A percentile compares a stretch with the other conserved stretches of the same genome.
phyloP scores from a whole-genome alignment of 2,888 invertebrate species.

The Amblyteles armatorius region DNA sequence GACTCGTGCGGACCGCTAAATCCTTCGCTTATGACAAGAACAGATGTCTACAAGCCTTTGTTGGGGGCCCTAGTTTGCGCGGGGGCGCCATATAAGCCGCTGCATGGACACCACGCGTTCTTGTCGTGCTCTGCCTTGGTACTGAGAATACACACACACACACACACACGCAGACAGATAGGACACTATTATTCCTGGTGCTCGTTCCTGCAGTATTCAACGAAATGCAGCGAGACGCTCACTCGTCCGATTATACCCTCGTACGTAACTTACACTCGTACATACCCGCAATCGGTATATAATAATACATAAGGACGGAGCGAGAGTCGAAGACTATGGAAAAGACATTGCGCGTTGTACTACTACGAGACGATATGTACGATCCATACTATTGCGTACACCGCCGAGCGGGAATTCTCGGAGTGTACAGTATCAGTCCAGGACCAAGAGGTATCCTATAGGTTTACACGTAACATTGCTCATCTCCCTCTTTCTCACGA shows the following conservation, averaged over 20 bases:
- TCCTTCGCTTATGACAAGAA: constrained; percentile 82
- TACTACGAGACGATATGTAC: constrained; percentile 41
- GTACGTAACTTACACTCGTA: constrained; percentile 39
- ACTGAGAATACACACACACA: no score
- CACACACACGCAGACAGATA: constrained; percentile 2
- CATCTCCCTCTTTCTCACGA: constrained; percentile 67
- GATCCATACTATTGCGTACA: constrained; percentile 51
- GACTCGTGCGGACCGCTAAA: constrained; percentile 55
- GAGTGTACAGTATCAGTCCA: constrained; percentile 6
- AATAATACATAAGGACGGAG: constrained; percentile 33
- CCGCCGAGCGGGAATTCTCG: constrained; percentile 28
- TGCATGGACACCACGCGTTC: constrained; percentile 53
- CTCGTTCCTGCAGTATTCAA: constrained; percentile 12
- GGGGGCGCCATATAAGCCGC: constrained; percentile 81
- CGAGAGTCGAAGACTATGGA: constrained; percentile 43
- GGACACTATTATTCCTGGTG: constrained; percentile 29
- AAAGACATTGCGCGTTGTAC: constrained; percentile 56
- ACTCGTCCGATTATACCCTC: constrained; percentile 53
- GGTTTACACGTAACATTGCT: constrained; percentile 70
- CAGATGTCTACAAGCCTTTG: constrained; percentile 84
- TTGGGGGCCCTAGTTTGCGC: constrained; percentile 80
- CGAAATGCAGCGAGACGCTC: constrained; percentile 48
- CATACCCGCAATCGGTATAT: constrained; percentile 26
- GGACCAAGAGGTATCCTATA: constrained; percentile 57
- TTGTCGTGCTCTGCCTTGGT: constrained; percentile 24